These are phyloP conservation scores for Drosophila melanogaster DNA, from an alignment of 1,140 invertebrate genomes.

Conservation along the genomic window DNA sequence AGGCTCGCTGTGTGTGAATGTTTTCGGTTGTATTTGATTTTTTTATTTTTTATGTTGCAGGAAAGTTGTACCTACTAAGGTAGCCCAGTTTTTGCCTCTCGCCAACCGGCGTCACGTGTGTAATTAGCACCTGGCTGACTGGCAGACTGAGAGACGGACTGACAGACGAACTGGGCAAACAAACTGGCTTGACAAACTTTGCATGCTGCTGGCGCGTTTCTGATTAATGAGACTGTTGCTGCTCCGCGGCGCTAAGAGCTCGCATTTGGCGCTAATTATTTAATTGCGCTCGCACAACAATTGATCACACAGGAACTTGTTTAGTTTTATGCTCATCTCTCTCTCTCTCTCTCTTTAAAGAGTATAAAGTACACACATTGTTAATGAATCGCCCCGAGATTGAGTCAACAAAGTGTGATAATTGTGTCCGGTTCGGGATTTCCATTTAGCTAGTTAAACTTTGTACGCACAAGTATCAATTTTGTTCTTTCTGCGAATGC, in stretches of 20 bases:
- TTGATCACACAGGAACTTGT: slow-evolving; percentile 33
- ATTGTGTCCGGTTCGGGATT: slow-evolving; percentile 8
- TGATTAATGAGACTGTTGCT: slow-evolving; percentile 64
- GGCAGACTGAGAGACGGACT: slow-evolving; percentile 26
- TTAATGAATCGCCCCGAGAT: slow-evolving; percentile 4
- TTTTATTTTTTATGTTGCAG: not conserved
- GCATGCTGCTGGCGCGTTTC: slow-evolving; percentile 47
- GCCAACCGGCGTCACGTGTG: slow-evolving; percentile 49
- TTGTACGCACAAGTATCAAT: not conserved
- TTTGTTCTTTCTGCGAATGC: slow-evolving; percentile 1
- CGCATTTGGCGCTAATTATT: slow-evolving; percentile 56
- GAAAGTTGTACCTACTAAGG: slow-evolving; percentile 32
- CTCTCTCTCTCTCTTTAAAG: not conserved
- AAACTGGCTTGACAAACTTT: slow-evolving; percentile 56
- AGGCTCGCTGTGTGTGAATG: not conserved
- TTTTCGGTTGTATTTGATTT: not conserved
- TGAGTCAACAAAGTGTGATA: slow-evolving; percentile 3
- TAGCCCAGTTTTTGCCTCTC: slow-evolving; percentile 51
- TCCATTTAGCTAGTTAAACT: not conserved
- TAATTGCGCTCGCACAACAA: slow-evolving; percentile 50
- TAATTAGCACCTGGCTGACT: slow-evolving; percentile 71
- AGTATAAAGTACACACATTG: not conserved
- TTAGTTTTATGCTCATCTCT: not conserved
- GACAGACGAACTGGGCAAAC: slow-evolving; percentile 31
- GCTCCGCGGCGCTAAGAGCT: slow-evolving; percentile 41